These are phyloP conservation scores for Megaceryle maxima DNA, from an alignment of 2,113 vertebrate genomes.

Conservation along the genomic window DNA sequence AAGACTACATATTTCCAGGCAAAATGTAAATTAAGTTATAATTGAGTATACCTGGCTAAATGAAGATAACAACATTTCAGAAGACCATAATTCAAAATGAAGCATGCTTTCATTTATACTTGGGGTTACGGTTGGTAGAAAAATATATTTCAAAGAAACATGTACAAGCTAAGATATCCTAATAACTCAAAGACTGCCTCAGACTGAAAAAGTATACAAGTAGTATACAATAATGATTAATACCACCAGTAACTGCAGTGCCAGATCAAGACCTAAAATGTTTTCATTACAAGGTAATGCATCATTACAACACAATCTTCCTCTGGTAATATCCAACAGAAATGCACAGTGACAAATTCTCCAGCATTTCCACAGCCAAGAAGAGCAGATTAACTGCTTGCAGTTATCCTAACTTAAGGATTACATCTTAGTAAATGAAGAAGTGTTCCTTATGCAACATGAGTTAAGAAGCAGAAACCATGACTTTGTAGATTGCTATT, in stretches of 20 bases:
- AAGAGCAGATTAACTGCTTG: not conserved
- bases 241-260: not conserved
- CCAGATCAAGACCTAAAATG: not conserved
- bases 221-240: not conserved
- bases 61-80: not conserved
- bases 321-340: not conserved
- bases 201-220: not conserved
- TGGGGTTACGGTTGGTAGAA: not conserved
- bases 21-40: not conserved
- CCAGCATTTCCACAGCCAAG: not conserved
- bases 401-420: not conserved
- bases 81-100: not conserved
- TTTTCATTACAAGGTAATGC: not conserved
- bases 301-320: not conserved
- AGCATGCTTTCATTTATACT: not conserved
- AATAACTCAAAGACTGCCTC: not conserved
- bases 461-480: not conserved
- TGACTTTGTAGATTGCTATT: not conserved
- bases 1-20: not conserved
- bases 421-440: not conserved
- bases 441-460: not conserved
- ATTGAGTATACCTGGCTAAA: not conserved
- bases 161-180: not conserved
- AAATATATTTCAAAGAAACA: not conserved
- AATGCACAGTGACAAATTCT: not conserved